Percentiles rank a stretch among this genome's conserved stretches.
Evolutionary conservation across 2,888 invertebrate genomes (phyloP).

Genomic region (Nymphalis polychloros): DNA sequence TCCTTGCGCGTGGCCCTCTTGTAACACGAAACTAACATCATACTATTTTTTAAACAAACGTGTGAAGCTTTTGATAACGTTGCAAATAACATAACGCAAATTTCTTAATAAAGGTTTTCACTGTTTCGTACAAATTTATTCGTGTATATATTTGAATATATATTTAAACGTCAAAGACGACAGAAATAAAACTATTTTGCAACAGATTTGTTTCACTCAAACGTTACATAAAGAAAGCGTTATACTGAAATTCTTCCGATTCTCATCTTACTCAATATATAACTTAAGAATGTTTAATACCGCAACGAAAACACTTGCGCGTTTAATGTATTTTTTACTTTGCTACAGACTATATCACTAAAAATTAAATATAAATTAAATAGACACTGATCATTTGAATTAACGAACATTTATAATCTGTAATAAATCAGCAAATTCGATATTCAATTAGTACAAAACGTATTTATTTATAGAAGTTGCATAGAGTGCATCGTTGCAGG

Average conservation of each 20-base stretch:
- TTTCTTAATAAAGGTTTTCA: neutral
- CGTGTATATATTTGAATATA: too few relatives aligned
- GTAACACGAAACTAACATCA: constrained; percentile 46
- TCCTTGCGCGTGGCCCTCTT: constrained; percentile 45
- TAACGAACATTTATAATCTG: constrained; percentile 1
- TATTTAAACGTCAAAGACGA: too few relatives aligned
- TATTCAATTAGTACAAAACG: constrained; percentile 30
- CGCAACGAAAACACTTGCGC: too few relatives aligned
- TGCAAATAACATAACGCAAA: neutral
- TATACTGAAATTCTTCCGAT: too few relatives aligned
- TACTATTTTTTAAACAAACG: constrained; percentile 43
- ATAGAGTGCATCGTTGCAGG: constrained; percentile 47
- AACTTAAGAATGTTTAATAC: too few relatives aligned
- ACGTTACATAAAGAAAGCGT: too few relatives aligned
- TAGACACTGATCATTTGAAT: neutral
- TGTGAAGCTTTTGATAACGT: constrained; percentile 33
- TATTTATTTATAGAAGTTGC: constrained; percentile 64
- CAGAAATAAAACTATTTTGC: too few relatives aligned
- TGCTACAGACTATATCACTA: neutral
- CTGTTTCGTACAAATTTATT: too few relatives aligned
- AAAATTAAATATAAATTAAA: neutral
- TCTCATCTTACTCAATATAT: too few relatives aligned
- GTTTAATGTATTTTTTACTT: too few relatives aligned
- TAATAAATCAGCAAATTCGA: constrained; percentile 35
- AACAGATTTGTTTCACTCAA: too few relatives aligned